phyloP scores from a whole-genome alignment of 2,113 vertebrate genomes.

The Coptodon rendalli region DNA sequence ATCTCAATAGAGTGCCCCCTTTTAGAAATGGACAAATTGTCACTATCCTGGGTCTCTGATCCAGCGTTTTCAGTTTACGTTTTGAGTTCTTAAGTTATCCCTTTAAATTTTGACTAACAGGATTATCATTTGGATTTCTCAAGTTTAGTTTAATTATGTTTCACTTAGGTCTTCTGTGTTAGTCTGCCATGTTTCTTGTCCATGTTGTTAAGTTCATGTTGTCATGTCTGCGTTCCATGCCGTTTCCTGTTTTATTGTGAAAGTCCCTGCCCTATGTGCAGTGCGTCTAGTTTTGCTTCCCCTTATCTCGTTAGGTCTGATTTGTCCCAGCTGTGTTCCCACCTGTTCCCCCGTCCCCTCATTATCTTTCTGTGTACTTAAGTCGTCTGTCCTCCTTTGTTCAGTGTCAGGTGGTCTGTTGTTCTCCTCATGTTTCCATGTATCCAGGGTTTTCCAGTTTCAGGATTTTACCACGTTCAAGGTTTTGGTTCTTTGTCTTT shows the following conservation, averaged over 20 bases:
- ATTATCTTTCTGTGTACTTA: background rate
- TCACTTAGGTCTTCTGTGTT: too few species aligned
- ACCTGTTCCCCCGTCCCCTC: fast-evolving
- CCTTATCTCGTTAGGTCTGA: fast-evolving
- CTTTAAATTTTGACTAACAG: background rate
- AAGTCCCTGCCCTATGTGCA: background rate
- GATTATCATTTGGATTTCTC: background rate
- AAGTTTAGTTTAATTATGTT: background rate
- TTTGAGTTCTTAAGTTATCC: background rate
- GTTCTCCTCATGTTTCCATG: background rate
- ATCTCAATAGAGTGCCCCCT: background rate
- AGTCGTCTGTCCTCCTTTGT: background rate
- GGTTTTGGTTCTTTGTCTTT: background rate
- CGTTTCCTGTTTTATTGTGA: fast-evolving
- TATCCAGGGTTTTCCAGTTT: background rate
- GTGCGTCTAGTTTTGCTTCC: background rate
- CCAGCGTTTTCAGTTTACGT: fast-evolving
- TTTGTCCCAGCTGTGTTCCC: background rate
- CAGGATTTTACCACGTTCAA: background rate
- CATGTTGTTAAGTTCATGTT: background rate
- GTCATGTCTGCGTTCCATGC: fast-evolving
- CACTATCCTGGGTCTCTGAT: fast-evolving
- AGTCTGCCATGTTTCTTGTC: background rate
- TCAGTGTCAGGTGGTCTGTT: background rate
- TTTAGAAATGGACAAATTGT: background rate